Conservation (phyloP, 2,888 invertebrate species). For the Orthosia cruda region DNA sequence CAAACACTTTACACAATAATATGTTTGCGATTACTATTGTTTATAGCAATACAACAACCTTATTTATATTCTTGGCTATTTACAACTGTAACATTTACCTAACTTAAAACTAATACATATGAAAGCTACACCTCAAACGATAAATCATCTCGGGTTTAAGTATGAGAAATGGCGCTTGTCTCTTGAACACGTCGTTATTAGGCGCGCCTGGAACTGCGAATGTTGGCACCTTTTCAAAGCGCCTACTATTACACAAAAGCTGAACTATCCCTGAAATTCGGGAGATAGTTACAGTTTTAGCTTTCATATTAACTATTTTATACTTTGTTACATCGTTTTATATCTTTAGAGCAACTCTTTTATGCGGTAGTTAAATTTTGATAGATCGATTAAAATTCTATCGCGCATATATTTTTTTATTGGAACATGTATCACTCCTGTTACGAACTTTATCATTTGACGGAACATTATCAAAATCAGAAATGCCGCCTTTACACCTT, state of each 20-base stretch:
- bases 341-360: not conserved
- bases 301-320: constrained; percentile 33
- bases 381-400: not conserved
- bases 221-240: constrained; percentile 79
- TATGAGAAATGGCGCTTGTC: constrained; percentile 49
- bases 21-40: too few relatives aligned
- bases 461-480: not conserved
- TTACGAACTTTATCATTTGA: not conserved
- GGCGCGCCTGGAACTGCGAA: constrained; percentile 62
- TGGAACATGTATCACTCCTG: not conserved
- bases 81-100: constrained; percentile 13
- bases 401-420: not conserved
- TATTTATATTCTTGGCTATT: constrained; percentile 2
- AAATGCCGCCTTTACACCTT: not conserved
- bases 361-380: not conserved
- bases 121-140: constrained; percentile 37
- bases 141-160: constrained; percentile 46
- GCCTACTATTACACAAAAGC: constrained; percentile 49
- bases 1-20: not conserved
- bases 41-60: not conserved
- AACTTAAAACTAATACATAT: constrained; percentile 3
- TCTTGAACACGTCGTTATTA: constrained; percentile 45
- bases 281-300: constrained; percentile 53
- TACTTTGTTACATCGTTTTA: not conserved
- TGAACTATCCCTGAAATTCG: constrained; percentile 58